Percentiles rank a stretch among this genome's conserved stretches.
phyloP scores from a whole-genome alignment of 2,113 vertebrate species.

The Panthera tigris region DNA sequence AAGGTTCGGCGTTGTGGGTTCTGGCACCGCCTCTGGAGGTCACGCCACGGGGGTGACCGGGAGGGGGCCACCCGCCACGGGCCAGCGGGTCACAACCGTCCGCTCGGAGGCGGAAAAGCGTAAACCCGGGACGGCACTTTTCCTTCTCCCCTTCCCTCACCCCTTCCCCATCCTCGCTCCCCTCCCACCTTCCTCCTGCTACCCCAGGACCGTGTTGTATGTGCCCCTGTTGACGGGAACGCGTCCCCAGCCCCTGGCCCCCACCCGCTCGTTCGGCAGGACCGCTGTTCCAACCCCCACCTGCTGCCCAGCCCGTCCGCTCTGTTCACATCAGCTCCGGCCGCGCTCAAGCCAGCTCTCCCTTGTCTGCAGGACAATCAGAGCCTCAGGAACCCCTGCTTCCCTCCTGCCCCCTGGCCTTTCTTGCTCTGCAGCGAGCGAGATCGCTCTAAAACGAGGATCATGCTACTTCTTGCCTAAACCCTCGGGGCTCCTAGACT shows the following conservation, averaged over 20 bases:
- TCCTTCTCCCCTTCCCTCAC: rapidly evolving
- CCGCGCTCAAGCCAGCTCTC: rapidly evolving
- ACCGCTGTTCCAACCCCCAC: not conserved
- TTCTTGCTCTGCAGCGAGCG: rapidly evolving
- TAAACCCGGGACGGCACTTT: rapidly evolving
- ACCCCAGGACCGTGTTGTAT: rapidly evolving
- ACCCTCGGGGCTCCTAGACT: too few relatives aligned
- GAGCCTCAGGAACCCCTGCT: rapidly evolving
- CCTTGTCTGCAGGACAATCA: rapidly evolving
- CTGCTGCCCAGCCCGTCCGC: rapidly evolving
- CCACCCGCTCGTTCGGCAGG: not conserved
- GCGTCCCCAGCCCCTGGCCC: too few relatives aligned
- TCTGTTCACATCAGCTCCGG: rapidly evolving
- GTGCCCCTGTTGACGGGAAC: rapidly evolving
- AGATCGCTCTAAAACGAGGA: not conserved
- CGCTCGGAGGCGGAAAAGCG: not conserved
- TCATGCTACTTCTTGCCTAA: not conserved
- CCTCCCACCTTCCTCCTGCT: rapidly evolving
- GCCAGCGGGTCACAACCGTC: not conserved
- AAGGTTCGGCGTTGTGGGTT: not conserved
- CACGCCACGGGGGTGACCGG: rapidly evolving
- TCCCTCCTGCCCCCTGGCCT: not conserved
- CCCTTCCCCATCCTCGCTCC: rapidly evolving
- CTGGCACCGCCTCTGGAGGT: not conserved
- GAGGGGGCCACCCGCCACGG: rapidly evolving